A percentile compares a stretch with the other conserved stretches of the same genome.
These are phyloP conservation scores for Bolinopsis microptera DNA, from an alignment of 37 sponge, comb jelly and placozoan species.

Conservation along the genomic window DNA sequence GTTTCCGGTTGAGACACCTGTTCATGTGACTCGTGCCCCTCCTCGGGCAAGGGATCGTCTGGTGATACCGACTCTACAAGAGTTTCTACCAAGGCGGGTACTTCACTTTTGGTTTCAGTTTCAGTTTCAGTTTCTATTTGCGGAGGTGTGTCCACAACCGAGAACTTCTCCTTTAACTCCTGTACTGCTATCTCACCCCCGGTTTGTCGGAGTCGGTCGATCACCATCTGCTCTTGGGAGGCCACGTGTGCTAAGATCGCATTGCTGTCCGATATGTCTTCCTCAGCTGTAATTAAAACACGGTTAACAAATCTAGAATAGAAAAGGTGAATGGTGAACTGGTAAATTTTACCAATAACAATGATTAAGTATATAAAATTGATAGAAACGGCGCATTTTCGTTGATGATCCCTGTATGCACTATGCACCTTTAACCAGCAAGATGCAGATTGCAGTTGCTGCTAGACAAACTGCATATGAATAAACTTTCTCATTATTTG, in stretches of 20 bases:
- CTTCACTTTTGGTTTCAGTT: not conserved
- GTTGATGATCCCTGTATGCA: too few species aligned
- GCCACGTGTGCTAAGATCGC: constrained; percentile 30
- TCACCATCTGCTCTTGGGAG: constrained; percentile 59
- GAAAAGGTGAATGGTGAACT: too few species aligned
- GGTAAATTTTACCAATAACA: too few species aligned
- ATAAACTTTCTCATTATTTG: too few species aligned
- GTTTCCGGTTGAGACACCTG: not conserved
- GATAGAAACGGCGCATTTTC: too few species aligned
- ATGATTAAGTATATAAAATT: too few species aligned
- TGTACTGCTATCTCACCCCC: constrained; percentile 35
- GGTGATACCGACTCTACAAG: not conserved
- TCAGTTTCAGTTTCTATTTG: not conserved
- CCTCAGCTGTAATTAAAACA: constrained; percentile 9
- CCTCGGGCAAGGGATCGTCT: not conserved
- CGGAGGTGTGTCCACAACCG: not conserved
- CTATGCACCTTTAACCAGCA: too few species aligned
- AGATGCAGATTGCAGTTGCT: too few species aligned
- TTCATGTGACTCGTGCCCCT: not conserved
- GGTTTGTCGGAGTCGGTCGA: not conserved
- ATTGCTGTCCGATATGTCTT: constrained; percentile 34
- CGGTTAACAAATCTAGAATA: too few species aligned
- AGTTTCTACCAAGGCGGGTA: not conserved
- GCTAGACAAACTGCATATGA: too few species aligned
- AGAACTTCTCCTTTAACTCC: constrained; percentile 18